A percentile compares a stretch with the other conserved stretches of the same genome.
These are phyloP conservation scores for Parasteatoda tepidariorum DNA, from an alignment of 1,140 invertebrate species.

Conservation along the genomic window DNA sequence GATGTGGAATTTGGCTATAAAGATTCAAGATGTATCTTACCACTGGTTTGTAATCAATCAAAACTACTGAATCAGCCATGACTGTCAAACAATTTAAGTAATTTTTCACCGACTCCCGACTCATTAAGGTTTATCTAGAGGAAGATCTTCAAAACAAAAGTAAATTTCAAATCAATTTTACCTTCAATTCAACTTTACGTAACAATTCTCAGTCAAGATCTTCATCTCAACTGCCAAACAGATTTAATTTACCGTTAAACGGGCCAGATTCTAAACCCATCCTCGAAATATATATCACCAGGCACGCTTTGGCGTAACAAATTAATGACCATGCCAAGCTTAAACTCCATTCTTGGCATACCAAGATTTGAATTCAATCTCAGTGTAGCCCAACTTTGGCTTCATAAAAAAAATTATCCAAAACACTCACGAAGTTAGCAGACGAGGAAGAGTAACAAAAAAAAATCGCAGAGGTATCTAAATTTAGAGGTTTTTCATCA, in stretches of 20 bases:
- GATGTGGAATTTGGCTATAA: too few species aligned
- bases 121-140: too few species aligned
- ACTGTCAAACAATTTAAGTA: too few species aligned
- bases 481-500: conserved; percentile 10
- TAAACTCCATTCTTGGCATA: conserved; percentile 16
- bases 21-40: too few species aligned
- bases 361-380: conserved; percentile 35
- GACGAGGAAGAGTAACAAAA: conserved; percentile 1
- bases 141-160: too few species aligned
- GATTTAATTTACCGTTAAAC: conserved; percentile 33
- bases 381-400: neutral
- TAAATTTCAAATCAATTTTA: neutral
- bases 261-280: neutral
- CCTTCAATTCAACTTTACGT: neutral
- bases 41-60: too few species aligned
- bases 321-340: conserved; percentile 41
- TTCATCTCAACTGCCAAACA: neutral
- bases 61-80: too few species aligned
- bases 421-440: conserved; percentile 3
- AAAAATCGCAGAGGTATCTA: conserved; percentile 12
- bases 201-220: too few species aligned
- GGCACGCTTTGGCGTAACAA: conserved; percentile 23
- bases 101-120: too few species aligned
- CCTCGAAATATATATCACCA: too few species aligned
- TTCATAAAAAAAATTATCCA: conserved; percentile 10